phyloP scores from a whole-genome alignment of 1,140 invertebrate genomes.

The Grapholita molesta region DNA sequence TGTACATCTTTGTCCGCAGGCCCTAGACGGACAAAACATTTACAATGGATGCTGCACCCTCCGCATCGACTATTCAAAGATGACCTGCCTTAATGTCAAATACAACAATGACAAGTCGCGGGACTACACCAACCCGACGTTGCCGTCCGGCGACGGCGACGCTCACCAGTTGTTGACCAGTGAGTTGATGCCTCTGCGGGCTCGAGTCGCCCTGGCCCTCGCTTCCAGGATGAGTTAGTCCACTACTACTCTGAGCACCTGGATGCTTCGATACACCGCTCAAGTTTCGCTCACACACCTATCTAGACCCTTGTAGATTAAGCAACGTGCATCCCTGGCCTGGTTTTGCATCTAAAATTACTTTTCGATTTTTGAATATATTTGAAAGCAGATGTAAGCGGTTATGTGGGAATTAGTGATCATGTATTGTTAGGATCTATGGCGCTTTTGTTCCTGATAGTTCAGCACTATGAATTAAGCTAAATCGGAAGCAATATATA shows the following conservation, averaged over 20 bases:
- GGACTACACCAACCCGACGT: slow-evolving; percentile 98
- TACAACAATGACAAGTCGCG: slow-evolving; percentile 99
- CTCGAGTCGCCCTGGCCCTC: slow-evolving; percentile 74
- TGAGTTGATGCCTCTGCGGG: slow-evolving; percentile 81
- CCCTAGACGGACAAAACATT: slow-evolving; percentile 98
- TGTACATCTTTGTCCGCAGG: slow-evolving; percentile 77
- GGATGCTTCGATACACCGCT: slow-evolving; percentile 50
- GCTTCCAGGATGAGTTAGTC: slow-evolving; percentile 75
- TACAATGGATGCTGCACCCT: slow-evolving; percentile 99
- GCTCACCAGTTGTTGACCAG: slow-evolving; percentile 83
- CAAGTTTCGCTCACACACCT: slow-evolving; percentile 36
- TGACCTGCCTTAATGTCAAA: slow-evolving; percentile 98
- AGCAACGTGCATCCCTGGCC: slow-evolving; percentile 3
- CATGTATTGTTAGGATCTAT: neutral
- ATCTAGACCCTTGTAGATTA: slow-evolving; percentile 10
- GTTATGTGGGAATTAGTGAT: too few relatives aligned
- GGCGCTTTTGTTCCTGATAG: neutral
- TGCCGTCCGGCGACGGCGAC: slow-evolving; percentile 93
- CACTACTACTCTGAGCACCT: slow-evolving; percentile 62
- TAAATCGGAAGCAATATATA: neutral
- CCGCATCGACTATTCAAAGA: slow-evolving; percentile 99
- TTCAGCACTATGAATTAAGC: neutral
- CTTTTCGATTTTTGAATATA: neutral
- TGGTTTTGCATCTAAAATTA: slow-evolving; percentile 15
- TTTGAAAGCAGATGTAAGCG: slow-evolving; percentile 2